Base-by-base conservation (phyloP, 2,888 invertebrate genomes). In the Neoaliturus tenellus region DNA sequence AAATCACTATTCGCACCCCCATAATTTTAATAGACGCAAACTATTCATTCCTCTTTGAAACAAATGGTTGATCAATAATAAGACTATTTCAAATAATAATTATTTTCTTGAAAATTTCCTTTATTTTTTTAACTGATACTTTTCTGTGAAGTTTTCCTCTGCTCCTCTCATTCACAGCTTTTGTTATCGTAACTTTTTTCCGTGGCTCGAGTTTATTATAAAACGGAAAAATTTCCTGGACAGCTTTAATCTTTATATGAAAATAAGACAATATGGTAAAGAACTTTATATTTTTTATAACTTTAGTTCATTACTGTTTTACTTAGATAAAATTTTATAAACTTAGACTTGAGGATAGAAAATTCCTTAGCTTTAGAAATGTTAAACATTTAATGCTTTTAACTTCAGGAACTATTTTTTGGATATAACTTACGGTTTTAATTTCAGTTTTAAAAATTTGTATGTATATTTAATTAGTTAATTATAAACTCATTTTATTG, bases 241-340 rank as follows among this genome's bases (percentile, higher is more conserved):
- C 14, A 62, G 62, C 62, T 62, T 62, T 62, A 62, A 62, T 62
- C 25, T 62, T 62, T 28, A 31, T 14, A 62, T 62, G 62, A 62
- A 62, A 62, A 28, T 62, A 62, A 62, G 62, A 62, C 62, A 62
- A 62, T 62, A 62, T 62, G 31, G 62, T 62, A 28, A 55, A 28
- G 28, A 62, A 62, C 28, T 62, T 8, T 62, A 62, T 62, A 62
- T 62, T 62, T 62, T 62, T 17, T 62, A 62, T 17, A 31, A 28
- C 31, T 62, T 62, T 62, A 28, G 62, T 62, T 62, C 31, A 62
- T 31, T 31, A 62, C 62, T 62, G 31, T 62, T 62, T 62, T 62
- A 31, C 62, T 28, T 62, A 62, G 62, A 62, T 62, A 62, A 28
- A 62, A 28, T 28, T 62, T 62, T 5, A 5, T 28, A 62, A 62